A percentile compares a stretch with the other conserved stretches of the same genome.
These are phyloP conservation scores for Tetranychus piercei DNA, from an alignment of 2,888 invertebrate species.

Conservation along the genomic window DNA sequence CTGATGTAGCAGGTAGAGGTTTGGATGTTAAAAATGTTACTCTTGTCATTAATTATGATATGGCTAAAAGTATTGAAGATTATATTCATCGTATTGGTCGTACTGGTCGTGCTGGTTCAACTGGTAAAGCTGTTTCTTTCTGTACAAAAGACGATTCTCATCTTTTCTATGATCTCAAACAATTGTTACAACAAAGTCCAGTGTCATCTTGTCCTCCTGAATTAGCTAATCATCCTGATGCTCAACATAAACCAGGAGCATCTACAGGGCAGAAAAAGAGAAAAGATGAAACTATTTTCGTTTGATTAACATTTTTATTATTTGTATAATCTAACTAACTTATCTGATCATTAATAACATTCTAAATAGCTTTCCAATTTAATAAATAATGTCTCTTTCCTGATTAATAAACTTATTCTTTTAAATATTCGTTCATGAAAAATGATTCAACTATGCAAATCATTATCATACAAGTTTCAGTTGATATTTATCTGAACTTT, in stretches of 20 bases:
- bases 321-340: background rate
- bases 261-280: background rate
- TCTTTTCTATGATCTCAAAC: constrained; percentile 91
- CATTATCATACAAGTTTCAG: background rate
- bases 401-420: too few relatives aligned
- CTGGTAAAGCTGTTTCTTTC: constrained; percentile 86
- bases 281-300: constrained; percentile 3
- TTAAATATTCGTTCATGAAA: too few relatives aligned
- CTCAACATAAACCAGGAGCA: constrained; percentile 88
- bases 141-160: constrained; percentile 87
- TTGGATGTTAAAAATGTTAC: constrained; percentile 99
- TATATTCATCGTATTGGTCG: constrained; percentile 96
- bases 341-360: background rate
- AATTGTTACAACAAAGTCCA: constrained; percentile 66
- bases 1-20: constrained; percentile 99
- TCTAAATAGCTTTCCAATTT: background rate
- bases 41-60: constrained; percentile 96
- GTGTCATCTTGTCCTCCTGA: constrained; percentile 89
- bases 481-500: background rate
- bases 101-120: constrained; percentile 96
- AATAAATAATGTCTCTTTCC: too few relatives aligned
- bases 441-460: too few relatives aligned
- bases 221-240: constrained; percentile 90
- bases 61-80: constrained; percentile 97
- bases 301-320: background rate